Conservation (phyloP, 1,140 invertebrate genomes). For the Pogonomyrmex californicus region DNA sequence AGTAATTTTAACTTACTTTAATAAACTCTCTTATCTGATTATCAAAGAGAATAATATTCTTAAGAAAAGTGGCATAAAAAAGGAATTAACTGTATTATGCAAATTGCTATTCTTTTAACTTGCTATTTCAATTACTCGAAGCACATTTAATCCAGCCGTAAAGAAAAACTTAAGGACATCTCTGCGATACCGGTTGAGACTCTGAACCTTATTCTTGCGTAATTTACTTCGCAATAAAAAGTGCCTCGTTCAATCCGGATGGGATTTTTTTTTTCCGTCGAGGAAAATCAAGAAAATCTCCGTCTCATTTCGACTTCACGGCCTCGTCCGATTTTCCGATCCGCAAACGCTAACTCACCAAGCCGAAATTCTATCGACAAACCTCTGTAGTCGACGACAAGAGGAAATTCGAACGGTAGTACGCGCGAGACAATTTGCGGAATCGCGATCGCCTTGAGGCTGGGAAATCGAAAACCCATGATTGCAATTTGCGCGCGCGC, state of each 20-base stretch:
- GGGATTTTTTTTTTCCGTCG: not conserved
- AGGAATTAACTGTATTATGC: conserved; percentile 28
- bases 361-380: conserved; percentile 1
- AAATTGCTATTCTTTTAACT: conserved; percentile 20
- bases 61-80: not conserved
- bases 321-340: conserved; percentile 39
- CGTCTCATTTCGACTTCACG: not conserved
- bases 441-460: conserved; percentile 67
- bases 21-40: not conserved
- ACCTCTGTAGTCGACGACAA: not conserved
- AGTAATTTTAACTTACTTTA: not conserved
- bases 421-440: conserved; percentile 30
- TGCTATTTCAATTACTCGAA: conserved; percentile 19
- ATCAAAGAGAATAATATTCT: conserved; percentile 16
- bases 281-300: conserved; percentile 50
- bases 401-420: conserved; percentile 45
- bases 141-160: conserved; percentile 15
- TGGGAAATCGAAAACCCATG: conserved; percentile 67
- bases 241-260: not conserved
- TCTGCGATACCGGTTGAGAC: not conserved
- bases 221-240: conserved; percentile 41
- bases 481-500: conserved; percentile 59
- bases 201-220: conserved; percentile 3
- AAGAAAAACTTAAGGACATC: conserved; percentile 35
- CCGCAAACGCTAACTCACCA: conserved; percentile 1